Evolutionary conservation across 2,888 invertebrate genomes (phyloP).

Genomic region (Mesochorus sp.): DNA sequence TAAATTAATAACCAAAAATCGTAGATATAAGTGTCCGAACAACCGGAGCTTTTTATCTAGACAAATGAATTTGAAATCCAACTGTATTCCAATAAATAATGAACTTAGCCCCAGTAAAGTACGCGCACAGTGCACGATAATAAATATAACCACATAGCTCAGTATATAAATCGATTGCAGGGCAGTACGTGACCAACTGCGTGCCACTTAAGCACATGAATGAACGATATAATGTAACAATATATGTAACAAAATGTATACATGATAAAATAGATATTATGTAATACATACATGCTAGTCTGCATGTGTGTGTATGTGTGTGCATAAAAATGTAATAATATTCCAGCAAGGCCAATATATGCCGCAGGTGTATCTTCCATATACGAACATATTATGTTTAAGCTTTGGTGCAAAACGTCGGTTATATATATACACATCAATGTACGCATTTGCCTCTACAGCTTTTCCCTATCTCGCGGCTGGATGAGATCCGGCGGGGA

Average conservation of each 20-base stretch:
- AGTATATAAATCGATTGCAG: too few relatives aligned
- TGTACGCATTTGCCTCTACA: background rate
- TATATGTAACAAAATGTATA: background rate
- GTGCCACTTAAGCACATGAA: too few relatives aligned
- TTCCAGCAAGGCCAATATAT: constrained; percentile 12
- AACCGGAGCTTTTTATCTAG: too few relatives aligned
- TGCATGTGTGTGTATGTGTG: background rate
- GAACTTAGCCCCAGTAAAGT: too few relatives aligned
- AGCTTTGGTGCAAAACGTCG: constrained; percentile 9
- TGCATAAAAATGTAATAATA: constrained; percentile 44
- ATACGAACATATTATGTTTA: constrained; percentile 31
- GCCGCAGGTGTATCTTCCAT: constrained; percentile 52
- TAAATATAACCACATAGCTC: too few relatives aligned
- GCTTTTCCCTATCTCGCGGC: background rate
- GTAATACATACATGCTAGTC: background rate
- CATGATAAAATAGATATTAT: background rate
- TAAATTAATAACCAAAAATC: too few relatives aligned
- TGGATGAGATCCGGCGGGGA: background rate
- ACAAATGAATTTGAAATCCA: too few relatives aligned
- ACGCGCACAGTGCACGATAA: too few relatives aligned
- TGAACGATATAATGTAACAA: background rate
- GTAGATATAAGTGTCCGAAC: too few relatives aligned
- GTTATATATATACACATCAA: background rate
- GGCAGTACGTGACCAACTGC: too few relatives aligned
- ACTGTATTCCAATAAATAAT: too few relatives aligned